Base-by-base conservation (phyloP, 92 coral and sea anemone genomes). In the Phenganax subtilis region DNA sequence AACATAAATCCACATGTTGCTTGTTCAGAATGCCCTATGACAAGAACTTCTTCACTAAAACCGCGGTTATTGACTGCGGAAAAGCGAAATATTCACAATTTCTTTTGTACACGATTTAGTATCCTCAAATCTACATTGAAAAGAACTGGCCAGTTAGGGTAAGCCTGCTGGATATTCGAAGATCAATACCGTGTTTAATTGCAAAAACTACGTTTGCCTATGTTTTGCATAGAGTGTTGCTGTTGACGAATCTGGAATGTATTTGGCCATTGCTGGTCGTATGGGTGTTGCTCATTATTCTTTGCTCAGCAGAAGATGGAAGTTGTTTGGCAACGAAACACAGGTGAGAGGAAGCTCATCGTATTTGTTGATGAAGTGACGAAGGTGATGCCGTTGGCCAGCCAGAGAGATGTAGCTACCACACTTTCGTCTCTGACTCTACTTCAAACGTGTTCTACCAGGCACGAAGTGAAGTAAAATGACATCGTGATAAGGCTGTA, bases 121-220 rank as follows among this genome's bases (percentile, higher is more conserved):
- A 87, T 78, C 94, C 97, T 6, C 85, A 84, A 12, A 93, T 80
- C 85, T 93, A 93, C 75, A 75, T 93, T 82, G 98, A 93, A 69
- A 87, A 89, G 74, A 93, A 93, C 90, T 93, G 98, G 98, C 98
- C 98, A 10, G 86, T 93, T 37, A 93, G 98, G 94, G 98, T 93
- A 71, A 81, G 97, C 30, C 16, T 7, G 8, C 51, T 16, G 25
- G 20, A 8, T 28, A 20, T 44, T 60, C 25, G 55, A 52, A 54
- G 31, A 52, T 1, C 12, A 10, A 20, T 31, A 74, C 47, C 44
- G 25, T 79, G 14, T 25, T 57, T 15, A 29, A 7, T 29, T 52
- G 12, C 14, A 55, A 17, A 9, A 29, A 37, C n/a, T 2, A 12
- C 60, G 44, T 80, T 14, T 17, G 27, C 16, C 54, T 53, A 61